Conservation (phyloP, 2,113 vertebrate species). For the Cygnus buccinator region DNA sequence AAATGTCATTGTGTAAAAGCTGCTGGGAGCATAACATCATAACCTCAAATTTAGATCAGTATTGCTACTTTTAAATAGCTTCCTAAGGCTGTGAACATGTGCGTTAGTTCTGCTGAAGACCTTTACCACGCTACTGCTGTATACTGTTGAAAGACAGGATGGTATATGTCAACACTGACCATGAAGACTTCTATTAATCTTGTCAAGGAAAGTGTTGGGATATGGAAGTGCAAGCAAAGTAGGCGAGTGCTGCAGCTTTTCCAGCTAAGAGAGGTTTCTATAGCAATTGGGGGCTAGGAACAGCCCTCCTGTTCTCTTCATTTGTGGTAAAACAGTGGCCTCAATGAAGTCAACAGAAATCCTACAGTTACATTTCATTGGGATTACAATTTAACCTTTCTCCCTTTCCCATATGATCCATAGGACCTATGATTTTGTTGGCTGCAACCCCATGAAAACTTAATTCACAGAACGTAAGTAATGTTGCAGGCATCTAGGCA, state of each 20-base stretch:
- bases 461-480: neutral
- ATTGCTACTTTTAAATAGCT: neutral
- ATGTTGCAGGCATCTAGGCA: neutral
- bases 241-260: neutral
- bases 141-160: neutral
- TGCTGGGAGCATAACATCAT: neutral
- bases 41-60: neutral
- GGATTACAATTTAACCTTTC: neutral
- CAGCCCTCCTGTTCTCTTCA: neutral
- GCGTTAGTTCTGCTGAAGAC: neutral
- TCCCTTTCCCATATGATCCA: neutral
- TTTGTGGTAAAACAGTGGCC: neutral
- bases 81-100: neutral
- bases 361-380: neutral
- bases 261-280: neutral
- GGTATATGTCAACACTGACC: neutral
- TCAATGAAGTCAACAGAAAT: neutral
- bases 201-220: neutral
- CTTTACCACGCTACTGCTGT: neutral
- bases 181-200: neutral
- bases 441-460: neutral
- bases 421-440: neutral
- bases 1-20: slow-evolving; percentile 39
- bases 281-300: neutral
- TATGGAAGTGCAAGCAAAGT: neutral